These are phyloP conservation scores for Channallabes apus DNA, from an alignment of 2,797 vertebrate species.

Conservation along the genomic window DNA sequence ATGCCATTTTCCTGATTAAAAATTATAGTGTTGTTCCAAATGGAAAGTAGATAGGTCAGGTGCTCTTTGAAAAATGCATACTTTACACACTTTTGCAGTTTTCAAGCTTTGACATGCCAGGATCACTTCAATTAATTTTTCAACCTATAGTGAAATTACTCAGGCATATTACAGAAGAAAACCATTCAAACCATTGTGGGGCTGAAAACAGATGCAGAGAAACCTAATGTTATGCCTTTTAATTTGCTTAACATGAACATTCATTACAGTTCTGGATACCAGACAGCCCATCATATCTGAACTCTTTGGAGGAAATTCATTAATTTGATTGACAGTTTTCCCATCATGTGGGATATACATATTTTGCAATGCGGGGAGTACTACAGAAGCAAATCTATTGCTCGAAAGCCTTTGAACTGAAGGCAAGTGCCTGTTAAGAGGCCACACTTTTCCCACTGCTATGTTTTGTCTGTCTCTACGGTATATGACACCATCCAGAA, in stretches of 20 bases:
- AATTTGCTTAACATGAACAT: constrained; percentile 11
- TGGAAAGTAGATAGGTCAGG: not conserved
- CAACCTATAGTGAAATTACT: not conserved
- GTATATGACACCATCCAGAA: not conserved
- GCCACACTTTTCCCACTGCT: not conserved
- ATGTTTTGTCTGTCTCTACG: not conserved
- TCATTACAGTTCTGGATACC: not conserved
- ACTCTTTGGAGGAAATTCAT: not conserved
- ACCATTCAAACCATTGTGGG: not conserved
- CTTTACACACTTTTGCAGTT: not conserved
- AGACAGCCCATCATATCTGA: not conserved
- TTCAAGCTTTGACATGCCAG: not conserved
- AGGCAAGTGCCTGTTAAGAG: not conserved
- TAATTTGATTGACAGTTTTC: constrained; percentile 5
- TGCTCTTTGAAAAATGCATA: not conserved
- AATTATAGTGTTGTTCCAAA: not conserved
- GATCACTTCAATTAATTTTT: not conserved
- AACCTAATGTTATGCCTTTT: not conserved
- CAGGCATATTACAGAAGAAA: not conserved
- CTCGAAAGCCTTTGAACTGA: not conserved
- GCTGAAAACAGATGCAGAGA: not conserved
- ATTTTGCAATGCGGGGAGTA: not conserved
- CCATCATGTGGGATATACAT: not conserved
- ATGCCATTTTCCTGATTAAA: not conserved
- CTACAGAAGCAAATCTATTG: not conserved